Base-by-base conservation (phyloP, 2,113 vertebrate species). In the Mesembrinibis cayennensis region DNA sequence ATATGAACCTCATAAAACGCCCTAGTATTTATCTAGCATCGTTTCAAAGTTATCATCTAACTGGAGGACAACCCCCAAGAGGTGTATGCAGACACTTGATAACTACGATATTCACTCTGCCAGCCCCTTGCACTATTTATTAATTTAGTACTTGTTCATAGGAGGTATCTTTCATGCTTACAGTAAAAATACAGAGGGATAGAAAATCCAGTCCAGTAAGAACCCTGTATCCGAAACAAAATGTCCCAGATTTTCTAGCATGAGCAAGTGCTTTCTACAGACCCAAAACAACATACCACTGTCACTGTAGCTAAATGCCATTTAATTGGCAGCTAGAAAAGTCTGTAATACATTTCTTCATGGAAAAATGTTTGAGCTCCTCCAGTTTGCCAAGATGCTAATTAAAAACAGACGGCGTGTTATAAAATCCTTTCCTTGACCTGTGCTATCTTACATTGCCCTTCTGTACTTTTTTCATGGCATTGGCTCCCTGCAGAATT, bases 281-380 rank as follows among this genome's bases (percentile, higher is more conserved):
- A 95, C 84, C 78, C 78, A 96, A 93, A 97, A 95, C 94, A 97
- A 97, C 93, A 92, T 87, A 94, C 84, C 91, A 93, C 83, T 90
- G 89, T 89, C 93, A 97, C 55, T 91, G 91, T 53, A 88, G 95
- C 84, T 94, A 97, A 96, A 95, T 97, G 94, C 93, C 96, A 95
- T 90, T 95, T 96, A 97, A 96, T 91, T 97, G 93, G 95, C 95
- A 96, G 78, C 81, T 91, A 91, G 58, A 73, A 90, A 89, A 93
- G 86, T 74, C 97, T 94, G 25, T 77, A 93, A 95, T 95, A 93
- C 91, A 69, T 95, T 95, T 92, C 76, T 96, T 95, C 93, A 89
- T 87, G 84, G 77, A 97, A 95, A 96, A 97, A 94, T 86, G 83
- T 80, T 94, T 95, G 93, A 94, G 67, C 89, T 93, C 67, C 87